Conservation (phyloP, 1,140 invertebrate genomes). For the Conopomorpha cramerella region DNA sequence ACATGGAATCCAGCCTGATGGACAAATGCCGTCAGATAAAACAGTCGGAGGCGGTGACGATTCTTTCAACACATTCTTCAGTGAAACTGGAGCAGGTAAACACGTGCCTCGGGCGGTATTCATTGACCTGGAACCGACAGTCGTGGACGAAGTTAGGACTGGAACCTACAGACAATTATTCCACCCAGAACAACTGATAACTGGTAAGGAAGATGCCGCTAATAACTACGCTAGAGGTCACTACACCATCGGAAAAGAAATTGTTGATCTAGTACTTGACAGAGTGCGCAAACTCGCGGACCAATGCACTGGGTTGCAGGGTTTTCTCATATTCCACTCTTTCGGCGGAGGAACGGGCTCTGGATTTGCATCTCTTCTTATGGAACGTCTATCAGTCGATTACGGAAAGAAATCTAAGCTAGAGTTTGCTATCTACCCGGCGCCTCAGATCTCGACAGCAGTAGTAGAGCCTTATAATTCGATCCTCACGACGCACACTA, state of each 20-base stretch:
- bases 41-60: slow-evolving; percentile 74
- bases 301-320: slow-evolving; percentile 85
- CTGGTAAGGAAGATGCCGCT: slow-evolving; percentile 83
- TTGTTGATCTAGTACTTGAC: slow-evolving; percentile 80
- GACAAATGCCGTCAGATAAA: slow-evolving; percentile 69
- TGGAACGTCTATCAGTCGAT: slow-evolving; percentile 87
- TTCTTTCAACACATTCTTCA: slow-evolving; percentile 86
- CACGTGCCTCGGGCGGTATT: slow-evolving; percentile 86
- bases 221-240: no score
- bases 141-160: slow-evolving; percentile 78
- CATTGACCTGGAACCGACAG: slow-evolving; percentile 86
- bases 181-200: no score
- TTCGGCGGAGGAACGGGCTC: slow-evolving; percentile 90
- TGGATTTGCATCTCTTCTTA: slow-evolving; percentile 84
- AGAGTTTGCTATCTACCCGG: slow-evolving; percentile 89
- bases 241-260: slow-evolving; percentile 85
- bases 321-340: slow-evolving; percentile 88
- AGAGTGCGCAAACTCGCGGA: slow-evolving; percentile 81
- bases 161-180: slow-evolving; percentile 82
- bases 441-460: slow-evolving; percentile 86
- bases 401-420: slow-evolving; percentile 90
- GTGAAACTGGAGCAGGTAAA: slow-evolving; percentile 82
- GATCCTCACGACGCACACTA: slow-evolving; percentile 80
- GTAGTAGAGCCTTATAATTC: slow-evolving; percentile 92
- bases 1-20: slow-evolving; percentile 87